phyloP scores from a whole-genome alignment of 2,797 vertebrate genomes.

The Tolypeutes matacus region DNA sequence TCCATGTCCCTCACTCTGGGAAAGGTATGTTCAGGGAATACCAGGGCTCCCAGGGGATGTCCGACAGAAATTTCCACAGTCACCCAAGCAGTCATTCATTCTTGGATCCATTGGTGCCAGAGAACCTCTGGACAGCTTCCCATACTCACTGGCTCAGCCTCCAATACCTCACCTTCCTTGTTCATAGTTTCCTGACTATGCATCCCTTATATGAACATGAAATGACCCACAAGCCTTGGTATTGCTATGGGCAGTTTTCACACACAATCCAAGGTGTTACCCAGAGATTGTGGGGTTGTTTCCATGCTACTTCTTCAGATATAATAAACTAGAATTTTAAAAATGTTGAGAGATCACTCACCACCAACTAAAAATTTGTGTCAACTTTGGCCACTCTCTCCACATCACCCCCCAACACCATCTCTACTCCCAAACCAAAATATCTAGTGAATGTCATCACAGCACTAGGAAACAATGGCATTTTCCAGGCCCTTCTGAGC shows the following conservation, averaged over 20 bases:
- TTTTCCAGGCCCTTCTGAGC: constrained; percentile 25
- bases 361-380: background rate
- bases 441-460: background rate
- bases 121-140: background rate
- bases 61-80: constrained; percentile 29
- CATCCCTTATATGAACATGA: background rate
- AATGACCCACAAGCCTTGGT: background rate
- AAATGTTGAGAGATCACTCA: background rate
- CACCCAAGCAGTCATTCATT: background rate
- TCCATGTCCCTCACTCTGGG: constrained; percentile 98
- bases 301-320: constrained; percentile 23
- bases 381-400: constrained; percentile 23
- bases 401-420: background rate
- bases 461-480: background rate
- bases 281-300: background rate
- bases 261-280: background rate
- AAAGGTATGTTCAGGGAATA: constrained; percentile 91
- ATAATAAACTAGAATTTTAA: background rate
- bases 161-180: background rate
- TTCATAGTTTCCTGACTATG: background rate
- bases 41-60: background rate
- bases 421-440: constrained; percentile 2
- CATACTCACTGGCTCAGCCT: background rate
- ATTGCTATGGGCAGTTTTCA: background rate
- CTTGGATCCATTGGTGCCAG: background rate